Percentiles rank a stretch among this genome's conserved stretches.
Conservation (phyloP, 64 coral and sea anemone species). For the Catalaphyllia jardinei region DNA sequence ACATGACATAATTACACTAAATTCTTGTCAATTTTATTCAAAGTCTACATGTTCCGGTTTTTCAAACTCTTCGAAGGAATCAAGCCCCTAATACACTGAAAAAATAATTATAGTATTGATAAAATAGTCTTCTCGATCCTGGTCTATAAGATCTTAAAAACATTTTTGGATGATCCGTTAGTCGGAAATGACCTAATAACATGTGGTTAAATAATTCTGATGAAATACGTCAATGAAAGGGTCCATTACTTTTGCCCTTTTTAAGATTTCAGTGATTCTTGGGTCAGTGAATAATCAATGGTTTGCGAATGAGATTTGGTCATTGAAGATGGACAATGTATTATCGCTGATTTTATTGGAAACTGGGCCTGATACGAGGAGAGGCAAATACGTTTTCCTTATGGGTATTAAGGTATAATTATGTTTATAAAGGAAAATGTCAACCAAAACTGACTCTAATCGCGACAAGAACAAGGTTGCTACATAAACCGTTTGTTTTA, state of each 20-base stretch:
- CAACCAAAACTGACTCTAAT: too few species aligned
- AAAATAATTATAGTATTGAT: background rate
- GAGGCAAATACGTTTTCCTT: too few species aligned
- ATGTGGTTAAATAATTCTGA: slow-evolving; percentile 17
- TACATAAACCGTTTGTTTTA: too few species aligned
- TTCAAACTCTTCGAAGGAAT: background rate
- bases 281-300: background rate
- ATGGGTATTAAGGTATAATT: too few species aligned
- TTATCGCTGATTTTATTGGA: too few species aligned
- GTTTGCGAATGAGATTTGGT: background rate
- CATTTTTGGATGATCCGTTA: background rate
- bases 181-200: background rate
- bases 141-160: background rate
- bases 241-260: background rate
- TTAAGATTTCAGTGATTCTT: background rate
- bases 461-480: too few species aligned
- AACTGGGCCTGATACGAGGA: too few species aligned
- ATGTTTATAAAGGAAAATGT: too few species aligned
- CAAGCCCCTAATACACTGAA: background rate
- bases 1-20: background rate
- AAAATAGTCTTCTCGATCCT: too few species aligned
- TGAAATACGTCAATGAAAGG: slow-evolving; percentile 26
- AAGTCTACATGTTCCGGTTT: background rate
- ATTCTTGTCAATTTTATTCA: background rate
- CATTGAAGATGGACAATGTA: too few species aligned